Percentiles rank a stretch among this genome's conserved stretches.
Evolutionary conservation across 2,888 invertebrate species (phyloP).

Genomic region (Brassicogethes aeneus): DNA sequence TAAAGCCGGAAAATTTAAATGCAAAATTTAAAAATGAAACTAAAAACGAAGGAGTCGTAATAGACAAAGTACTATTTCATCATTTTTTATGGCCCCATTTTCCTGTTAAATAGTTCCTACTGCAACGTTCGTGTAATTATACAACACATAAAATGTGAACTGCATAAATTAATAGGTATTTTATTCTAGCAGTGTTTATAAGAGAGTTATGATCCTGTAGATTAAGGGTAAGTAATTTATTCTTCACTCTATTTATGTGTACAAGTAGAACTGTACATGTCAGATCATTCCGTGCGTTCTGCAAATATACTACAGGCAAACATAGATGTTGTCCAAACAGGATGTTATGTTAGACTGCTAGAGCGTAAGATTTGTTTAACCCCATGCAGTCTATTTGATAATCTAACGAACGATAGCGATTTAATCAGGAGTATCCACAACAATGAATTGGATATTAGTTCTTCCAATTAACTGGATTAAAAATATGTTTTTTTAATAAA

Average conservation of each 20-base stretch:
- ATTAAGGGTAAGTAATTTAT: slow-evolving; percentile 32
- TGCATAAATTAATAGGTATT: slow-evolving; percentile 32
- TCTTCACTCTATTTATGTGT: slow-evolving; percentile 21
- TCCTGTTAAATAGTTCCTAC: slow-evolving; percentile 19
- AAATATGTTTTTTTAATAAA: too few relatives aligned
- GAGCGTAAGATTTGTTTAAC: slow-evolving; percentile 28
- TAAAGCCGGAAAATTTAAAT: background rate
- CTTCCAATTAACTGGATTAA: too few relatives aligned
- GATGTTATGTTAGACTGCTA: slow-evolving; percentile 24
- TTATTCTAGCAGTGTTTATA: slow-evolving; percentile 24
- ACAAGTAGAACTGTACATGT: slow-evolving; percentile 25
- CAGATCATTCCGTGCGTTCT: slow-evolving; percentile 29
- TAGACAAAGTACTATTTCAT: slow-evolving; percentile 27
- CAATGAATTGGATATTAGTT: too few relatives aligned
- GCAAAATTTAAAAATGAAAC: background rate
- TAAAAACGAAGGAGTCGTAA: slow-evolving; percentile 15
- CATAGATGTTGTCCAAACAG: slow-evolving; percentile 33
- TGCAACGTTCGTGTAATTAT: slow-evolving; percentile 27
- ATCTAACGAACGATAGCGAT: background rate
- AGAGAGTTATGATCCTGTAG: slow-evolving; percentile 27
- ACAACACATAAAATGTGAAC: slow-evolving; percentile 27
- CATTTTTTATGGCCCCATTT: slow-evolving; percentile 26
- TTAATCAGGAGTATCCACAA: too few relatives aligned
- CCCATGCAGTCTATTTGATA: slow-evolving; percentile 11
- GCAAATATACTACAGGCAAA: slow-evolving; percentile 35